phyloP scores from a whole-genome alignment of 2,797 vertebrate species.

The Scarus forsteni region DNA sequence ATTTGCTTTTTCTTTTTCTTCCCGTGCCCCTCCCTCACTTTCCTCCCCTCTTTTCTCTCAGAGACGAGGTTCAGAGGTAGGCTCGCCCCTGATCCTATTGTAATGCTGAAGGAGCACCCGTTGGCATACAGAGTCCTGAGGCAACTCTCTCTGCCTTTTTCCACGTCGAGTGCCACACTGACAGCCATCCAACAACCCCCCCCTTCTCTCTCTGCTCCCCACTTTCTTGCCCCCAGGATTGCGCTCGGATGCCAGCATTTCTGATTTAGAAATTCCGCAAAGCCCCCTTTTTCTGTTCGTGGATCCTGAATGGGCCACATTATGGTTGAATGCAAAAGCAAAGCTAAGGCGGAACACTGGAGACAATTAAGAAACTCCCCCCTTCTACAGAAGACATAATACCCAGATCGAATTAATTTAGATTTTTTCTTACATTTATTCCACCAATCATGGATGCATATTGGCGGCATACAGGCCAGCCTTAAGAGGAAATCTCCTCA shows the following conservation, averaged over 20 bases:
- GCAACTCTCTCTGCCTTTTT: constrained; percentile 54
- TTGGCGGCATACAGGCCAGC: constrained; percentile 76
- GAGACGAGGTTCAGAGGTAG: constrained; percentile 64
- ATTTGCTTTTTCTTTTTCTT: constrained; percentile 43
- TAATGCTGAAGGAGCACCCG: constrained; percentile 75
- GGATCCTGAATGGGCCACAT: constrained; percentile 78
- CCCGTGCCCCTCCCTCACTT: constrained; percentile 30
- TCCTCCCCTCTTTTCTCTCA: constrained; percentile 24
- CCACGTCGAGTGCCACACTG: constrained; percentile 59
- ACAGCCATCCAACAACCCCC: constrained; percentile 36
- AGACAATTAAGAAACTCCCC: constrained; percentile 84
- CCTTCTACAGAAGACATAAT: constrained; percentile 84
- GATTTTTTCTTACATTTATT: constrained; percentile 77
- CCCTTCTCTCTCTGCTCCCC: constrained; percentile 1
- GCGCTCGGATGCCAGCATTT: constrained; percentile 74
- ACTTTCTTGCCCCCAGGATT: constrained; percentile 63
- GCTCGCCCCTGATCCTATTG: constrained; percentile 68
- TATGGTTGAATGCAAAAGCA: constrained; percentile 82
- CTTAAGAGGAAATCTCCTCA: constrained; percentile 80
- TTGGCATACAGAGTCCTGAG: constrained; percentile 75
- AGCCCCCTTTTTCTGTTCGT: constrained; percentile 62
- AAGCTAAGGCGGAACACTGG: constrained; percentile 81
- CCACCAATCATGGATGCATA: constrained; percentile 82
- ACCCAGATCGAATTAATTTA: constrained; percentile 88
- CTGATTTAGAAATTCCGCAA: constrained; percentile 83